Evolutionary conservation across 2,888 invertebrate genomes (phyloP).

Genomic region (Apotomis betuletana): DNA sequence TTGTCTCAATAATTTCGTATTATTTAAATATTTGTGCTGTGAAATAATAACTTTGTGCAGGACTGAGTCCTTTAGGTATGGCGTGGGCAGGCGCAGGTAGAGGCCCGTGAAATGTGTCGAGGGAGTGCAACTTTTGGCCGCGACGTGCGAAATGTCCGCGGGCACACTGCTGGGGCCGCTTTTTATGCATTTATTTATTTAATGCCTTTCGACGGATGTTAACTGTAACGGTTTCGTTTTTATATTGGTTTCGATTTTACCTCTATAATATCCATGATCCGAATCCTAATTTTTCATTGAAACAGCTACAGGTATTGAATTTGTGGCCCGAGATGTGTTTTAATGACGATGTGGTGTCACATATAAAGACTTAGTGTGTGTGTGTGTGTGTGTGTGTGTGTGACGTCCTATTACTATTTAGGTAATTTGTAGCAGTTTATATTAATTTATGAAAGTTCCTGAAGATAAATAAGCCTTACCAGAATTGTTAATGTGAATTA

Average conservation of each 20-base stretch:
- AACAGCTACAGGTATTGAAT: too few relatives aligned
- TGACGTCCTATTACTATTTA: too few relatives aligned
- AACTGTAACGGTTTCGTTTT: slow-evolving; percentile 45
- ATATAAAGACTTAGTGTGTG: too few relatives aligned
- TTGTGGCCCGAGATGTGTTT: too few relatives aligned
- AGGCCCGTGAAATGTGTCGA: slow-evolving; percentile 79
- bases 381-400: too few relatives aligned
- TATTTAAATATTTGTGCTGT: too few relatives aligned
- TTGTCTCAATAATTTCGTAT: too few relatives aligned
- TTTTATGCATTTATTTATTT: slow-evolving; percentile 57
- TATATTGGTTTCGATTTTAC: slow-evolving; percentile 31
- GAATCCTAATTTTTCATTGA: neutral
- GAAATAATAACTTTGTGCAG: neutral
- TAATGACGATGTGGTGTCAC: too few relatives aligned
- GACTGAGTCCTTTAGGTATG: neutral
- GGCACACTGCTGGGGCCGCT: slow-evolving; percentile 64
- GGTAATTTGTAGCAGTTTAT: too few relatives aligned
- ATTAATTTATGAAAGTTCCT: too few relatives aligned
- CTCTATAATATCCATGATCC: neutral
- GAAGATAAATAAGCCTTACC: too few relatives aligned
- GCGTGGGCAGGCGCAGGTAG: slow-evolving; percentile 70
- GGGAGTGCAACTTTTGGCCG: slow-evolving; percentile 79
- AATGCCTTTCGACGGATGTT: slow-evolving; percentile 52
- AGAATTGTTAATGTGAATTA: too few relatives aligned
- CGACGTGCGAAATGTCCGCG: slow-evolving; percentile 79